Conservation (phyloP, 2,797 vertebrate species). For the Acrossocheilus wenchowensis region DNA sequence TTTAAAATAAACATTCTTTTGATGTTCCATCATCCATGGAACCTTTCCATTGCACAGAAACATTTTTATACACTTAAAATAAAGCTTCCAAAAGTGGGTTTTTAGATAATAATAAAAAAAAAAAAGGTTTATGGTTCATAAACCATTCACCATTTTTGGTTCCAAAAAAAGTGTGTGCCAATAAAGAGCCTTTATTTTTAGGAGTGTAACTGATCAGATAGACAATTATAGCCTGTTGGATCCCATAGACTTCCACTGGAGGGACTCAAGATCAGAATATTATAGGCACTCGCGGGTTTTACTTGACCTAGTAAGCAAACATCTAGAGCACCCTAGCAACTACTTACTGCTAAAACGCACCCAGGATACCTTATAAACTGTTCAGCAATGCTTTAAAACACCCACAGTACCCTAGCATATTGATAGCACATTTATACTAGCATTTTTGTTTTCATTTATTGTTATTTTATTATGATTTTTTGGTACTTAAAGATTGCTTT, state of each 20-base stretch:
- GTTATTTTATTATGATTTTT: background rate
- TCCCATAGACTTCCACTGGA: background rate
- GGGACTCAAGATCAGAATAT: background rate
- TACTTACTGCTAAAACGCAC: background rate
- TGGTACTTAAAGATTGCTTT: background rate
- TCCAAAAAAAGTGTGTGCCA: background rate
- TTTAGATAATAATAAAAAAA: too few species aligned
- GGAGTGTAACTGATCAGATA: background rate
- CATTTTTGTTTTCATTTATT: background rate
- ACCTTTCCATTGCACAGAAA: too few species aligned
- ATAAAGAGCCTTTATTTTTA: too few species aligned
- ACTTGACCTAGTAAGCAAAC: background rate
- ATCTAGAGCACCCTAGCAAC: background rate
- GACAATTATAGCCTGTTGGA: background rate
- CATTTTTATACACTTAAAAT: background rate
- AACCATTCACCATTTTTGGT: background rate
- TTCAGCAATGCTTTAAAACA: background rate
- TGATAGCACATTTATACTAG: background rate
- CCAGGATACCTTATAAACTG: background rate
- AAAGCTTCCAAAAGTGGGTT: background rate
- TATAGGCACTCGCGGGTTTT: background rate
- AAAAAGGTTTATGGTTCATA: too few species aligned
- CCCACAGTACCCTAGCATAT: background rate
- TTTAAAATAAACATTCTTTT: too few species aligned
- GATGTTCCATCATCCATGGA: background rate